These are phyloP conservation scores for Galerucella calmariensis DNA, from an alignment of 2,888 invertebrate genomes.

Conservation along the genomic window DNA sequence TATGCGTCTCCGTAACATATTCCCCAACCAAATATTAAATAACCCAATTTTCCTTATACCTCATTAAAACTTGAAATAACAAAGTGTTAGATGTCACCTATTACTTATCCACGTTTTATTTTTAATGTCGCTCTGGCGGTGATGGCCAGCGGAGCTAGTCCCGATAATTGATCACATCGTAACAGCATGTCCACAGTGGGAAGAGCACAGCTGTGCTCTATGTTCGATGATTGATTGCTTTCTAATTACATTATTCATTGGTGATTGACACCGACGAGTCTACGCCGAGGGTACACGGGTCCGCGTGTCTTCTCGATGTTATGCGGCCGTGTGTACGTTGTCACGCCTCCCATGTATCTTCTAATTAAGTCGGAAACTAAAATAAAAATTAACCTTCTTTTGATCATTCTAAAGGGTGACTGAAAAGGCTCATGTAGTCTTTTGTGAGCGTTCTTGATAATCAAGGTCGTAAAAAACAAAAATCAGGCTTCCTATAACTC, in stretches of 20 bases:
- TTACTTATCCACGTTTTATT: conserved; percentile 44
- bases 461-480: no score
- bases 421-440: no score
- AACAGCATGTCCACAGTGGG: conserved; percentile 57
- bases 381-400: no score
- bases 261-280: conserved; percentile 58
- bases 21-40: neutral
- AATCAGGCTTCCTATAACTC: no score
- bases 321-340: conserved; percentile 37
- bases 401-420: no score
- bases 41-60: conserved; percentile 3
- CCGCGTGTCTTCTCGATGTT: conserved; percentile 29
- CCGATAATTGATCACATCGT: conserved; percentile 57
- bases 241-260: conserved; percentile 64
- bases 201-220: conserved; percentile 59
- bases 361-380: conserved; percentile 38
- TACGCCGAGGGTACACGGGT: conserved; percentile 18
- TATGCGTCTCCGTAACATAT: no score
- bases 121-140: conserved; percentile 43
- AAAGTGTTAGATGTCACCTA: conserved; percentile 28
- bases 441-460: no score
- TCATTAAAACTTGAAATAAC: conserved; percentile 22
- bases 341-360: conserved; percentile 39
- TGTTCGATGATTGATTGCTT: conserved; percentile 62
- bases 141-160: neutral